These are phyloP conservation scores for Nemurella pictetii DNA, from an alignment of 2,888 invertebrate genomes.

Conservation along the genomic window DNA sequence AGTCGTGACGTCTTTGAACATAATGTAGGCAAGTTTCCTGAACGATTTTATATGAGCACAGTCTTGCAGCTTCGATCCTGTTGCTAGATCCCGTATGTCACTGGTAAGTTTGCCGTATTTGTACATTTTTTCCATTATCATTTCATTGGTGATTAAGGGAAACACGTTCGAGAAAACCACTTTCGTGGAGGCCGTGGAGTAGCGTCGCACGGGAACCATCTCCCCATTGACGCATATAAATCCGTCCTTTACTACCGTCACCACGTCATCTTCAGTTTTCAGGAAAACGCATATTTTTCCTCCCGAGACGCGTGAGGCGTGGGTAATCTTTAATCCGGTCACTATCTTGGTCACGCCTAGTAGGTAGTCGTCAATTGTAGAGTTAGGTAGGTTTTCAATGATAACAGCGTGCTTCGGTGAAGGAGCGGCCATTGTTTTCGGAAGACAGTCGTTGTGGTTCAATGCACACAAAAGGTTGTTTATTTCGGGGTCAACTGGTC, in stretches of 20 bases:
- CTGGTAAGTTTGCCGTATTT: not conserved
- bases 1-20: not conserved
- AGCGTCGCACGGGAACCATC: not conserved
- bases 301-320: too few relatives aligned
- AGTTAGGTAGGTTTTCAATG: too few relatives aligned
- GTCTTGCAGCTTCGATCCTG: not conserved
- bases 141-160: not conserved
- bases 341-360: too few relatives aligned
- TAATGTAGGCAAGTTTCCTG: not conserved
- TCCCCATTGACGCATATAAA: not conserved
- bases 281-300: too few relatives aligned
- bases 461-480: too few relatives aligned
- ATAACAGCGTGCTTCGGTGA: not conserved
- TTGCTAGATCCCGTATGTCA: not conserved
- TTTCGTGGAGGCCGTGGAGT: not conserved
- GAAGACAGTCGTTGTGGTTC: too few relatives aligned
- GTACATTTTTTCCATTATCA: not conserved
- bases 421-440: too few relatives aligned
- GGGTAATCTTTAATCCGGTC: too few relatives aligned
- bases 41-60: not conserved
- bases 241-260: too few relatives aligned
- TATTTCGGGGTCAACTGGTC: too few relatives aligned
- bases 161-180: not conserved
- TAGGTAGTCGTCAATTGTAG: too few relatives aligned
- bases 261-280: too few relatives aligned